Evolutionary conservation across 1,140 invertebrate genomes (phyloP).

Genomic region (Dendrolimus kikuchii): DNA sequence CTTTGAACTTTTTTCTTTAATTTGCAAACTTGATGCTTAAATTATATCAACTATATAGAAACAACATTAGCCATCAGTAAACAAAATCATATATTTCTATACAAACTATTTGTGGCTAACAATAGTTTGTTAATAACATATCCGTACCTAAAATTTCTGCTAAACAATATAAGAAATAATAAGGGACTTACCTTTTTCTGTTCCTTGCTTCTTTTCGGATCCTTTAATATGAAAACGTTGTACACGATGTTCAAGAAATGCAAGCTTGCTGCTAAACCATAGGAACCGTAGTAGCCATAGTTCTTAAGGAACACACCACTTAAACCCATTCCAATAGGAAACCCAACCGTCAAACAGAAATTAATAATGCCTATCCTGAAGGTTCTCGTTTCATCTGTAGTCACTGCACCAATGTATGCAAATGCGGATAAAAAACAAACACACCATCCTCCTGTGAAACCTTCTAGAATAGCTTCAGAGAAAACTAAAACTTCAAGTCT

Average conservation of each 20-base stretch:
- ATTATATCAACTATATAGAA: too few relatives aligned
- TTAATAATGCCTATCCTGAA: conserved; percentile 72
- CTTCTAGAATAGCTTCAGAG: conserved; percentile 62
- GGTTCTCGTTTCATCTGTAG: conserved; percentile 68
- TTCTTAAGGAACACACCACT: conserved; percentile 57
- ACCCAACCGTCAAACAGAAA: conserved; percentile 65
- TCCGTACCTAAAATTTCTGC: too few relatives aligned
- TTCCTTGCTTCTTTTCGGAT: conserved; percentile 74
- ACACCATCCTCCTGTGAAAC: conserved; percentile 70
- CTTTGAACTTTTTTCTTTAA: too few relatives aligned
- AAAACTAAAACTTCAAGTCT: conserved; percentile 62
- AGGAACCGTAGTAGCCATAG: conserved; percentile 60
- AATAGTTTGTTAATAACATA: too few relatives aligned
- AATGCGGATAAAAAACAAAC: conserved; percentile 69
- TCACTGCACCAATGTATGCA: conserved; percentile 72
- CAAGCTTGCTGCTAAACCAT: conserved; percentile 31
- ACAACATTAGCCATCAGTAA: too few relatives aligned
- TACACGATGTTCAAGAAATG: conserved; percentile 51
- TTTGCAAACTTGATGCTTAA: too few relatives aligned
- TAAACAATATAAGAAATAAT: conserved; percentile 19
- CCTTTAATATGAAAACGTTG: conserved; percentile 41
- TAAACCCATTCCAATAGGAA: conserved; percentile 59
- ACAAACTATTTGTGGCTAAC: too few relatives aligned
- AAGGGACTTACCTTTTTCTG: conserved; percentile 75
- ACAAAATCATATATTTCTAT: too few relatives aligned